Evolutionary conservation across 2,888 invertebrate species (phyloP).

Genomic region (Pachliopta kotzebuea): DNA sequence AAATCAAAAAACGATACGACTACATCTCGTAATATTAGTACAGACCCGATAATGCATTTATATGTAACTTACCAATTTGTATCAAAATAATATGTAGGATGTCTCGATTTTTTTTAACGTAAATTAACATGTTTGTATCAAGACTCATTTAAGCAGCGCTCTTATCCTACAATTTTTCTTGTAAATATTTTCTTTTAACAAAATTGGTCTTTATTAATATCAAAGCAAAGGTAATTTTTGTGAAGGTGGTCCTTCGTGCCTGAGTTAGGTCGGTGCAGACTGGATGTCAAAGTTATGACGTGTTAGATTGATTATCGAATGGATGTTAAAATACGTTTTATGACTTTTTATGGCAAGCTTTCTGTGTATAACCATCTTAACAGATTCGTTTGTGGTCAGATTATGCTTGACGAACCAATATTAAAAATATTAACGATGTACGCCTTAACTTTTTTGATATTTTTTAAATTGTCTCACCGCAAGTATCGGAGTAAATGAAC

Average conservation of each 20-base stretch:
- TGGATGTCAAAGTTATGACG: constrained; percentile 81
- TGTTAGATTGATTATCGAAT: constrained; percentile 82
- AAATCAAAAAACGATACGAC: constrained; percentile 14
- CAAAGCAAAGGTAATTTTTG: constrained; percentile 40
- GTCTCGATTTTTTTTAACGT: constrained; percentile 65
- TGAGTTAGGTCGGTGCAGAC: constrained; percentile 63
- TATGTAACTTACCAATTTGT: constrained; percentile 65
- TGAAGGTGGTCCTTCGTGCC: constrained; percentile 36
- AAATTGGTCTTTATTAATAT: constrained; percentile 39
- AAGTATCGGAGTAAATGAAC: constrained; percentile 11
- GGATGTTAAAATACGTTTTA: constrained; percentile 81
- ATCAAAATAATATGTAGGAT: constrained; percentile 57
- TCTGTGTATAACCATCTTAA: constrained; percentile 66
- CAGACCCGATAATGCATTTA: constrained; percentile 54
- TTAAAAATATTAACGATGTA: constrained; percentile 28
- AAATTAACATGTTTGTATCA: constrained; percentile 78
- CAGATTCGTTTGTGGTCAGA: constrained; percentile 64
- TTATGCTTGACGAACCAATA: constrained; percentile 38
- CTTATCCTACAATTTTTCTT: constrained; percentile 59
- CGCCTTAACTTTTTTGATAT: constrained; percentile 13
- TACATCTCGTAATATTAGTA: constrained; percentile 43
- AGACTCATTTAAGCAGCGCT: constrained; percentile 70
- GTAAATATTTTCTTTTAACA: constrained; percentile 34
- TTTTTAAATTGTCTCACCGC: neutral
- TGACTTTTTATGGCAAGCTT: constrained; percentile 74